phyloP scores from a whole-genome alignment of 2,113 vertebrate genomes.

The Melanostigma gelatinosum region DNA sequence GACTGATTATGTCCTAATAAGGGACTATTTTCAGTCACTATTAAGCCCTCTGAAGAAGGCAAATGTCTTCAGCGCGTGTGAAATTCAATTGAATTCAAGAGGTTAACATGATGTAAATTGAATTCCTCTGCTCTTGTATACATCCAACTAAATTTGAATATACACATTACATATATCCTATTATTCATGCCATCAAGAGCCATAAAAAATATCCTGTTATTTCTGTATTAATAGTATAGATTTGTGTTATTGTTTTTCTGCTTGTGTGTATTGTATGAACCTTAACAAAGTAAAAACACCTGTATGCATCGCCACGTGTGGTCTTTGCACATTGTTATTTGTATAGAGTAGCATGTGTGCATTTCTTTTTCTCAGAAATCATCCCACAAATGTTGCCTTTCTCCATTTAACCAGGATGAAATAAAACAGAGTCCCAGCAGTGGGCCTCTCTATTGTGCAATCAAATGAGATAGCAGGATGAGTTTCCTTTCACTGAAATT shows the following conservation, averaged over 20 bases:
- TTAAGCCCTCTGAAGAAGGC: background rate
- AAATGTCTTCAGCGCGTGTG: background rate
- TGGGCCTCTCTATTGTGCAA: slow-evolving; percentile 50
- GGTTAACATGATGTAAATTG: background rate
- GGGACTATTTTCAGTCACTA: background rate
- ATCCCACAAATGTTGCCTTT: slow-evolving; percentile 19
- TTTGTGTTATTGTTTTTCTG: background rate
- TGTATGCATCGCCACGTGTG: background rate
- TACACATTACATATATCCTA: background rate
- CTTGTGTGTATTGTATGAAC: too few relatives aligned
- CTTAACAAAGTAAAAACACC: background rate
- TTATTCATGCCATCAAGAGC: background rate
- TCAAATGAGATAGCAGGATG: slow-evolving; percentile 54
- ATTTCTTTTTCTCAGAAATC: slow-evolving; percentile 17
- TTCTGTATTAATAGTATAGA: background rate
- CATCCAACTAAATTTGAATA: background rate
- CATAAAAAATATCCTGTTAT: background rate
- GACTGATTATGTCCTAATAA: background rate
- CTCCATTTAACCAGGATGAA: slow-evolving; percentile 26
- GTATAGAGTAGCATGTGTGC: background rate
- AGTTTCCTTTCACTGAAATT: slow-evolving; percentile 52
- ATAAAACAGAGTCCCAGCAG: slow-evolving; percentile 19
- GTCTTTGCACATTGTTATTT: background rate
- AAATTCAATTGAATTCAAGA: background rate
- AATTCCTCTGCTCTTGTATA: background rate